Evolutionary conservation across 2,797 vertebrate genomes (phyloP), one percentile per base, ranked within the genome.

Genomic region (Sebastes reedi): DNA sequence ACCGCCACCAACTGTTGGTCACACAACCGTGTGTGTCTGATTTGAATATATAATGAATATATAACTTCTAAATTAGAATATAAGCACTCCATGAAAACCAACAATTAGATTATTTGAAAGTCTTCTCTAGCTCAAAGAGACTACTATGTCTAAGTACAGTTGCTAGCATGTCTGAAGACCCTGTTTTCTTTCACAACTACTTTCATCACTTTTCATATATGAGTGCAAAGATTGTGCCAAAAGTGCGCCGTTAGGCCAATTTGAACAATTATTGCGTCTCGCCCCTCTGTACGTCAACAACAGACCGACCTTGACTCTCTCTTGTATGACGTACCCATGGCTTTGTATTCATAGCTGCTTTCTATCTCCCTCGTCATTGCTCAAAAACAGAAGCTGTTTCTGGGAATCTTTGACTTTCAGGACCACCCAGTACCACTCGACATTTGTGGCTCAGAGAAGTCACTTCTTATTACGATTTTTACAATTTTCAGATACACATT

Each of bases 281-380:
- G 2, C 22, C n/a, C 42, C 42, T 66, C n/a, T 65, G 8, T 73
- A 1, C 55, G 3, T 59, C 30, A 46, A 59, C 30, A 77, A 46
- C 56, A 61, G 2, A 8, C 24, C 39, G 12, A 54, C 54, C 54
- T 72, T 69, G 46, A 65, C 67, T 80, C 34, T 56, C 36, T 50
- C 58, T 50, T 50, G 54, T 56, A 20, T 67, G 66, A 58, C 75
- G 66, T n/a, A 22, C 32, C 11, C 11, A 3, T 39, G 24, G 75
- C 59, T 86, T 64, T 93, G 85, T 91, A 70, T 89, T 91, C 72
- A 80, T 89, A 89, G 79, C 88, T 92, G 87, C 72, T 83, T 91
- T 84, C 72, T 75, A 77, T 91, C 66, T 80, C 42, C 46, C 27
- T 78, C 34, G n/a, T 62, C 64, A 55, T 75, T 85, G 72, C 77